These are phyloP conservation scores for Nasonovia ribisnigri DNA, from an alignment of 2,888 invertebrate genomes.

Conservation along the genomic window DNA sequence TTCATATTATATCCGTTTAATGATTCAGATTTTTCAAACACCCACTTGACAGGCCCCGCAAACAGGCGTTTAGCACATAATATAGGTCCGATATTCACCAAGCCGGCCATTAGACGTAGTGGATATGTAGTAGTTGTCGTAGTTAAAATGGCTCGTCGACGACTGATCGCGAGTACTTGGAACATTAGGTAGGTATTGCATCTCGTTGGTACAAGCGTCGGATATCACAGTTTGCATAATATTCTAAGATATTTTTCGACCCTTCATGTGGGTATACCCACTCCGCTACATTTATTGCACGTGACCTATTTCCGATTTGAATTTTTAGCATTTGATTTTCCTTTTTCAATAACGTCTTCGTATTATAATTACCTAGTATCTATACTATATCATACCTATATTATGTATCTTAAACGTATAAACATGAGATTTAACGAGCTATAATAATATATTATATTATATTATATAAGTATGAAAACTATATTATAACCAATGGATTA, in stretches of 20 bases:
- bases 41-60: too few relatives aligned
- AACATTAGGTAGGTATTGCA: neutral
- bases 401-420: neutral
- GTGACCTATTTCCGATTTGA: neutral
- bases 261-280: neutral
- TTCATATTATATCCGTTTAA: too few relatives aligned
- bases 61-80: too few relatives aligned
- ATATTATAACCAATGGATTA: neutral
- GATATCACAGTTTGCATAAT: neutral
- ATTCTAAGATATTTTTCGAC: neutral
- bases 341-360: neutral
- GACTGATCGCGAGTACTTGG: neutral
- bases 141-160: neutral
- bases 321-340: neutral
- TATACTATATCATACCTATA: neutral
- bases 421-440: neutral
- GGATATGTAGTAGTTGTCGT: too few relatives aligned
- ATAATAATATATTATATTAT: neutral
- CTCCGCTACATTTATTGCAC: neutral
- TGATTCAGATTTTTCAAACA: too few relatives aligned
- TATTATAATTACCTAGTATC: neutral
- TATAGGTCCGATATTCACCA: too few relatives aligned
- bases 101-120: neutral
- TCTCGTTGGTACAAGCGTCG: neutral
- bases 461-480: neutral